Conservation (phyloP, 2,113 vertebrate genomes). For the Scomber scombrus region DNA sequence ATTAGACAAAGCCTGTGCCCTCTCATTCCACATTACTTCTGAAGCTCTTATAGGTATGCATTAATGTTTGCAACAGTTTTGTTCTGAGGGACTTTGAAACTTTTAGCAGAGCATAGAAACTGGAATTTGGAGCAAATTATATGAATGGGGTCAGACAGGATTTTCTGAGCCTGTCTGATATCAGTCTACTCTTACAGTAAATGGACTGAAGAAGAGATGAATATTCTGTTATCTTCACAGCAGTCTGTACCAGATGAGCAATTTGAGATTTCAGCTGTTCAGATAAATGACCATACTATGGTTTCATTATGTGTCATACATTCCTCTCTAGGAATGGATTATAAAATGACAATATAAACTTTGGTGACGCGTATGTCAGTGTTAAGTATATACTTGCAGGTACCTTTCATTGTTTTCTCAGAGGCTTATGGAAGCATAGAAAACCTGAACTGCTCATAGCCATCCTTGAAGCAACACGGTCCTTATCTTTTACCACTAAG, state of each 20-base stretch:
- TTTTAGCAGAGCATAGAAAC: conserved; percentile 11
- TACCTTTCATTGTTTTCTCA: too few species aligned
- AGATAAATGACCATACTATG: conserved; percentile 13
- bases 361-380: background rate
- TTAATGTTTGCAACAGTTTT: background rate
- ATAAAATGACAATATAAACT: conserved; percentile 18
- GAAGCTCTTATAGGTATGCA: background rate
- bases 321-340: background rate
- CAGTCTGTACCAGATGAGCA: background rate
- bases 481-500: background rate
- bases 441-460: background rate
- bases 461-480: background rate
- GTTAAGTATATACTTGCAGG: too few species aligned
- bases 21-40: background rate
- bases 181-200: conserved; percentile 23
- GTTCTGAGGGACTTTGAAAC: background rate
- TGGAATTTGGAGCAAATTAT: conserved; percentile 23
- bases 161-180: conserved; percentile 28
- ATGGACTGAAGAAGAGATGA: conserved; percentile 8
- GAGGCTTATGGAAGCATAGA: background rate
- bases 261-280: conserved; percentile 24
- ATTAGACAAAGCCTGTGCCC: background rate
- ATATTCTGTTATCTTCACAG: conserved; percentile 27
- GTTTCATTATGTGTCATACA: conserved; percentile 18
- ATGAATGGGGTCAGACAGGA: conserved; percentile 9